phyloP scores from a whole-genome alignment of 30 jellyfish, hydroid and myxozoan species.

The Aurelia coerulea region DNA sequence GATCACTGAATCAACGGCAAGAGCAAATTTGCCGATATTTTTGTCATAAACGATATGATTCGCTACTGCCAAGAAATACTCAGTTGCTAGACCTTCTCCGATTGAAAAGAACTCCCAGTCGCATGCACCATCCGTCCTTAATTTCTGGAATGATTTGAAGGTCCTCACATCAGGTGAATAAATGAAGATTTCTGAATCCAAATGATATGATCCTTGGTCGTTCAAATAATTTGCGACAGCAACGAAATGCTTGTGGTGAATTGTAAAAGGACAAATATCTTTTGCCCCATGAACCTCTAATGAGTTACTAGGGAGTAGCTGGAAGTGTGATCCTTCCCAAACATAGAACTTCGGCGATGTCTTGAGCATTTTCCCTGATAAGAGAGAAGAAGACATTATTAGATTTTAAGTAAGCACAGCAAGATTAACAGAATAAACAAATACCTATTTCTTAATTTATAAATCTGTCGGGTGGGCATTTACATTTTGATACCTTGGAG shows the following conservation, averaged over 20 bases:
- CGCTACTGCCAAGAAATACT: conserved; percentile 93
- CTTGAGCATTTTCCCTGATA: conserved; percentile 51
- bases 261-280: conserved; percentile 79
- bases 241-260: conserved; percentile 71
- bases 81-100: conserved; percentile 93
- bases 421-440: no score
- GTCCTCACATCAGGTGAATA: conserved; percentile 46
- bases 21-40: conserved; percentile 8
- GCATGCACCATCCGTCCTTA: conserved; percentile 87
- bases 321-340: conserved; percentile 77
- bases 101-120: conserved; percentile 93
- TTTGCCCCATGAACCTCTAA: conserved; percentile 80
- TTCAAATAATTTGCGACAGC: conserved; percentile 86
- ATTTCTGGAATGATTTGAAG: conserved; percentile 76
- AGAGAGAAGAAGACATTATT: background rate
- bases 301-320: conserved; percentile 52
- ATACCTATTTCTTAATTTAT: no score
- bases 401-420: background rate
- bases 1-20: conserved; percentile 78
- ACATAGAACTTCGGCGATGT: conserved; percentile 68
- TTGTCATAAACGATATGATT: conserved; percentile 53
- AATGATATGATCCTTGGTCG: conserved; percentile 65
- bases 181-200: conserved; percentile 88
- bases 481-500: background rate
- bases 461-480: no score